These are phyloP conservation scores for Solea solea DNA, from an alignment of 2,113 vertebrate species.

Conservation along the genomic window DNA sequence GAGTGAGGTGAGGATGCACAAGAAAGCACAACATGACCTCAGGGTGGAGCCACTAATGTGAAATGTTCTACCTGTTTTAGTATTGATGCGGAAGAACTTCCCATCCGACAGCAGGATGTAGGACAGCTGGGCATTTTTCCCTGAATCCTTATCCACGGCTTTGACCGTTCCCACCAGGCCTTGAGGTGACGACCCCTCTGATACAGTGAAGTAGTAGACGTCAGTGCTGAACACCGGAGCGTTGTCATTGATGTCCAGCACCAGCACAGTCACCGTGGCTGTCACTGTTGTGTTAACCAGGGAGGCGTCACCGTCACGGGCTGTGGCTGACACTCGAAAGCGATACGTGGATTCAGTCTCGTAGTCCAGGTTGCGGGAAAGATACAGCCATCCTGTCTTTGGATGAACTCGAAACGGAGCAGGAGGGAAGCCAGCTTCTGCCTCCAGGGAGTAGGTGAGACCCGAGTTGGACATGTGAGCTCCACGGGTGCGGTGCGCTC, in stretches of 20 bases:
- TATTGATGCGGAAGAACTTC: slow-evolving; percentile 91
- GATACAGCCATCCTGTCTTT: slow-evolving; percentile 86
- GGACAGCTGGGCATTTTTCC: slow-evolving; percentile 88
- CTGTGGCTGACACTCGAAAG: slow-evolving; percentile 82
- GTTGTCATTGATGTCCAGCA: slow-evolving; percentile 93
- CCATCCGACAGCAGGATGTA: slow-evolving; percentile 91
- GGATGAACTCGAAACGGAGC: slow-evolving; percentile 83
- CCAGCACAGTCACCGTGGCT: slow-evolving; percentile 81
- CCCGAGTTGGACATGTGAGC: slow-evolving; percentile 1
- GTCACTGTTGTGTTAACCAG: slow-evolving; percentile 72
- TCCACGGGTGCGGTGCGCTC: slow-evolving; percentile 68
- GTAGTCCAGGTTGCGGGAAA: slow-evolving; percentile 84
- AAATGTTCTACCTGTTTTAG: slow-evolving; percentile 88
- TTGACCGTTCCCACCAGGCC: slow-evolving; percentile 86
- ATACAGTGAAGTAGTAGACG: slow-evolving; percentile 86
- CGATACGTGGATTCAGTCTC: slow-evolving; percentile 78
- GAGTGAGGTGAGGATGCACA: neutral
- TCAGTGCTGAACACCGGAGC: slow-evolving; percentile 82
- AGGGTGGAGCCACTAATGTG: neutral
- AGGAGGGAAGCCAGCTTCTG: slow-evolving; percentile 61
- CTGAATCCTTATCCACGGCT: slow-evolving; percentile 87
- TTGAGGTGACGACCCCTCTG: slow-evolving; percentile 83
- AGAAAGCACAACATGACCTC: neutral
- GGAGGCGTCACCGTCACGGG: slow-evolving; percentile 37
- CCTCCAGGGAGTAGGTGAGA: slow-evolving; percentile 80